These are phyloP conservation scores for Hypercompe scribonia DNA, from an alignment of 2,888 invertebrate genomes.

Conservation along the genomic window DNA sequence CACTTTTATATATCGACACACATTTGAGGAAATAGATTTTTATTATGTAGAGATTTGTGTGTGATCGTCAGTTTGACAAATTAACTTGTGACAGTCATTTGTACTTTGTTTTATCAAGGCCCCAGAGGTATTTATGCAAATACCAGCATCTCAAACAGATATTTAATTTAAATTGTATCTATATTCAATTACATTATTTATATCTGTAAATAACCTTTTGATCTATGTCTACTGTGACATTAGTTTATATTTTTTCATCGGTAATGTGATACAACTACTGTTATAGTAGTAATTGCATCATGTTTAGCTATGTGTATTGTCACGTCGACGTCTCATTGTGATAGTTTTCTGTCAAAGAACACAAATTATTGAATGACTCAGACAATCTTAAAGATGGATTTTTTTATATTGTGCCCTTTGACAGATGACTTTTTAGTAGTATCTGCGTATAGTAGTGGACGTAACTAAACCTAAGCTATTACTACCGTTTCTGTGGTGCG, in stretches of 20 bases:
- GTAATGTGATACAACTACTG: slow-evolving; percentile 27
- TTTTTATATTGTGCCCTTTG: slow-evolving; percentile 11
- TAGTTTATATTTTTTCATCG: slow-evolving; percentile 6
- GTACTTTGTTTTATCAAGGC: background rate
- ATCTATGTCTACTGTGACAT: slow-evolving; percentile 1
- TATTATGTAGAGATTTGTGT: background rate
- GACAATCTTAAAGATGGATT: background rate
- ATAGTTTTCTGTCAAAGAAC: slow-evolving; percentile 21
- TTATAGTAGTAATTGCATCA: slow-evolving; percentile 28
- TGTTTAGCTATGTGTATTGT: slow-evolving; percentile 20
- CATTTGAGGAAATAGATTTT: background rate
- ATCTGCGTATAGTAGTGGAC: slow-evolving; percentile 27
- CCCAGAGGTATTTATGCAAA: background rate
- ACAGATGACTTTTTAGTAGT: background rate
- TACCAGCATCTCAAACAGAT: background rate
- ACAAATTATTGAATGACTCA: background rate
- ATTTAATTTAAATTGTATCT: too few species aligned
- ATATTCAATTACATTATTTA: background rate
- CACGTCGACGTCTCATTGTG: slow-evolving; percentile 16
- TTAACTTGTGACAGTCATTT: background rate
- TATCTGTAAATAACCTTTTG: background rate
- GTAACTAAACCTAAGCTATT: slow-evolving; percentile 51
- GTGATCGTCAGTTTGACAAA: background rate
- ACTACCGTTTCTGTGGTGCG: slow-evolving; percentile 52
- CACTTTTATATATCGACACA: background rate